Percentiles rank a stretch among this genome's conserved stretches.
Conservation (phyloP, 1,140 invertebrate species). For the Mercenaria mercenaria region DNA sequence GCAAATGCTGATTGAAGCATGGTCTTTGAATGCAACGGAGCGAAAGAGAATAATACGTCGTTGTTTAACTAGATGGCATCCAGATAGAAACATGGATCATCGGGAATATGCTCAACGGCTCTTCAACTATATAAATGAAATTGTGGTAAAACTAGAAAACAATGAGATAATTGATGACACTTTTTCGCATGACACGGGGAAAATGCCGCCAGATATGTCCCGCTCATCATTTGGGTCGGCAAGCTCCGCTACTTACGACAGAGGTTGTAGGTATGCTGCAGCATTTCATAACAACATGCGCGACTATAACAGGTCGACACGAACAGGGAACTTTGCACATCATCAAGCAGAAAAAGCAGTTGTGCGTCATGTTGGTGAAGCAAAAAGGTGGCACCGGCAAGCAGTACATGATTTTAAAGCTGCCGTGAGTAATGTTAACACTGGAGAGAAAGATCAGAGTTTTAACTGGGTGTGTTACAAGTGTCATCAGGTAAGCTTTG, state of each 20-base stretch:
- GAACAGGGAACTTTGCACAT: background rate
- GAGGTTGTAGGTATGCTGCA: background rate
- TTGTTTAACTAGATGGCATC: conserved; percentile 82
- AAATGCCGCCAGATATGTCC: background rate
- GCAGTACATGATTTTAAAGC: background rate
- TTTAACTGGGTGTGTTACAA: conserved; percentile 80
- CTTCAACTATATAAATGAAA: conserved; percentile 74
- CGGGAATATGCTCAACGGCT: conserved; percentile 75
- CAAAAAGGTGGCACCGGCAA: conserved; percentile 22
- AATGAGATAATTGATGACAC: conserved; percentile 15
- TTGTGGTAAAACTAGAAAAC: conserved; percentile 66
- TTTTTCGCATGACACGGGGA: conserved; percentile 12
- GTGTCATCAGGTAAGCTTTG: conserved; percentile 72
- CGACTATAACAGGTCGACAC: background rate
- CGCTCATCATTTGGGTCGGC: background rate
- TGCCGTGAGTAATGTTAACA: conserved; percentile 61
- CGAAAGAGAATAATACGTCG: conserved; percentile 79
- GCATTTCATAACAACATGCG: background rate
- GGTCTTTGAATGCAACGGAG: conserved; percentile 69
- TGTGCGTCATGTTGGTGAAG: conserved; percentile 10
- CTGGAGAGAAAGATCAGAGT: conserved; percentile 49
- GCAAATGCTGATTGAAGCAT: conserved; percentile 67
- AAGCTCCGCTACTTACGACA: background rate
- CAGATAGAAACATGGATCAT: conserved; percentile 82
- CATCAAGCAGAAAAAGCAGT: background rate